Base-by-base conservation (phyloP, 2,888 invertebrate species). In the Hypena proboscidalis region DNA sequence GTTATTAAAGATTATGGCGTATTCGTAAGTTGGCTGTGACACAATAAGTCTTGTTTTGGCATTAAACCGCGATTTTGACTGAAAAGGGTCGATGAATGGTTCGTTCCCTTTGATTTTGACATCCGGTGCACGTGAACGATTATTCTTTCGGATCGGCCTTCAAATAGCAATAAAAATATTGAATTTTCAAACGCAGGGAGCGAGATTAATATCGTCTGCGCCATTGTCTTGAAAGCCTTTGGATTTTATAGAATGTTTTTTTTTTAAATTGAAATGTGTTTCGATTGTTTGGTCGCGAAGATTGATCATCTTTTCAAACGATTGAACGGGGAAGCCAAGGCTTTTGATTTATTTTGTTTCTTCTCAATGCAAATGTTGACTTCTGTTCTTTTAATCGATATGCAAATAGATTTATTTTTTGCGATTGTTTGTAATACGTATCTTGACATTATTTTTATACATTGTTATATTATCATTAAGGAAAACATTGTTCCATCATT, bases 101-200 rank as follows among this genome's bases (percentile, higher is more conserved):
- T 78, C 74, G 76, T 79, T 76, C 69, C 80, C 70, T 77, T 85
- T 82, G 79, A 79, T 77, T 75, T 67, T 63, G 61, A 78, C 83
- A 84, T 89, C 87, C 89, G 86, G 88, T 75, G 72, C 85, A 88
- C 86, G 87, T 87, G 89, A 82, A 80, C 61, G 70, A 71, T 72
- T 73, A 61, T 74, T 77, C 63, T 52, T 58, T 56, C 52, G 58
- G 58, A 66, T 58, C 43, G 47, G 56, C 66, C 63, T 68, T 67
- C 60, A 59, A 69, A 69, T 65, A 55, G 63, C 67, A 74, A 81
- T 77, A 75, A 74, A 77, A 69, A 73, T 72, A 70, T 77, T 76
- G 72, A 75, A 74, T 67, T 70, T 64, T 66, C 46, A 56, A 60
- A 61, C 26, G 46, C 49, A 50, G 46, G 38, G 40, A 47, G 29